Conservation (phyloP, 1,140 invertebrate genomes). For the Zaprionus kolodkinae region DNA sequence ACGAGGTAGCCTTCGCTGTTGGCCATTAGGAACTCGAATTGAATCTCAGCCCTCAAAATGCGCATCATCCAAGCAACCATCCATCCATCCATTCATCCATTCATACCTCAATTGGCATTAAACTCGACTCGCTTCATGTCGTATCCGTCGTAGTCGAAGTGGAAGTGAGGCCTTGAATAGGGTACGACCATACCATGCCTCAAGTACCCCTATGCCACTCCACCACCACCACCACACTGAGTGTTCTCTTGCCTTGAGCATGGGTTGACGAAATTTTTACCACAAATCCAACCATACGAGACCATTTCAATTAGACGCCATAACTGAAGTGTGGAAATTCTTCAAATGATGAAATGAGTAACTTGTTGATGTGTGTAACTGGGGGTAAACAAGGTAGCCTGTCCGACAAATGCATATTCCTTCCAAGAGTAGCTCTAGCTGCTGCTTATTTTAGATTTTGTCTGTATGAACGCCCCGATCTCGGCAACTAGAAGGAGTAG, state of each 20-base stretch:
- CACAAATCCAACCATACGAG: background rate
- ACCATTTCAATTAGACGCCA: background rate
- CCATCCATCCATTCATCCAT: slow-evolving; percentile 9
- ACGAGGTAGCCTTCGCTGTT: slow-evolving; percentile 1
- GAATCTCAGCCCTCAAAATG: slow-evolving; percentile 29
- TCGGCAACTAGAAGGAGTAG: too few relatives aligned
- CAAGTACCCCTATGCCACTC: background rate
- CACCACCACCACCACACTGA: too few relatives aligned
- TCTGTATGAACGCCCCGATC: too few relatives aligned
- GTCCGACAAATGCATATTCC: background rate
- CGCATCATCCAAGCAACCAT: slow-evolving; percentile 16
- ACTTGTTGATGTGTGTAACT: too few relatives aligned
- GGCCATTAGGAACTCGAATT: slow-evolving; percentile 26
- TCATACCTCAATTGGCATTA: slow-evolving; percentile 23
- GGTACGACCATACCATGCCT: background rate
- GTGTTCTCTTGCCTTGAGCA: slow-evolving; percentile 6
- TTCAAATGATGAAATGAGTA: background rate
- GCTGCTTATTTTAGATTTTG: too few relatives aligned
- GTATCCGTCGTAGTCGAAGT: background rate
- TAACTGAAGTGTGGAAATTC: background rate
- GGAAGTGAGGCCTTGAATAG: slow-evolving; percentile 17
- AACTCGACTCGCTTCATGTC: slow-evolving; percentile 3
- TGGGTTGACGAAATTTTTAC: background rate
- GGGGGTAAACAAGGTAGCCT: background rate
- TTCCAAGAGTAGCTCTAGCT: background rate